Evolutionary conservation across 2,888 invertebrate genomes (phyloP).

Genomic region (Volucella inflata): DNA sequence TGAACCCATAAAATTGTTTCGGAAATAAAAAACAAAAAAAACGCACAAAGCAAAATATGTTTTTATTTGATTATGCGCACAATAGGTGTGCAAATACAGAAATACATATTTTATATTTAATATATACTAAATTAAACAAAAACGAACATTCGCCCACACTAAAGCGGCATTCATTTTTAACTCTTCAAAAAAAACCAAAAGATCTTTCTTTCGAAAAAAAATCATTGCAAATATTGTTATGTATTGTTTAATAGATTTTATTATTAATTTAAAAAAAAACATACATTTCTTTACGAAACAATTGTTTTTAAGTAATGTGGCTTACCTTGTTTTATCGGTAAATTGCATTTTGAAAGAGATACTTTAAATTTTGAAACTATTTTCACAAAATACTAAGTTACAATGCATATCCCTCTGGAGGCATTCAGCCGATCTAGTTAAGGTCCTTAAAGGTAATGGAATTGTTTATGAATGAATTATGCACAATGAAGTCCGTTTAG

Average conservation of each 20-base stretch:
- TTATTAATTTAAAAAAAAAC: conserved; percentile 10
- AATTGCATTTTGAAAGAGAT: conserved; percentile 55
- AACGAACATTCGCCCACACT: conserved; percentile 30
- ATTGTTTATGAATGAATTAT: conserved; percentile 43
- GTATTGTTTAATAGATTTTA: conserved; percentile 2
- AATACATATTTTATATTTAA: conserved; percentile 5
- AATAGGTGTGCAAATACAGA: not conserved
- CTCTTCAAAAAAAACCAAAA: conserved; percentile 5
- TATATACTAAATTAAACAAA: conserved; percentile 4
- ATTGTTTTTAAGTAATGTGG: not conserved
- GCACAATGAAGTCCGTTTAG: conserved; percentile 34
- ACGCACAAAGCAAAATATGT: conserved; percentile 7
- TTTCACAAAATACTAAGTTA: conserved; percentile 16
- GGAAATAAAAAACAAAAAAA: not conserved
- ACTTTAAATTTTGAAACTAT: conserved; percentile 3
- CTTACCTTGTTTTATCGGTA: conserved; percentile 63
- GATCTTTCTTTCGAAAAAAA: not conserved
- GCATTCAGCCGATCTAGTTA: conserved; percentile 15
- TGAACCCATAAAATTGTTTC: too few species aligned
- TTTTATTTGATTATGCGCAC: not conserved
- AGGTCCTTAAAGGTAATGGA: conserved; percentile 45
- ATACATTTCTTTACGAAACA: not conserved
- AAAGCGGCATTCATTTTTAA: conserved; percentile 20
- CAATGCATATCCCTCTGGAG: not conserved
- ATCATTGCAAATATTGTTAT: not conserved